A percentile compares a stretch with the other conserved stretches of the same genome.
These are phyloP conservation scores for Allacma fusca DNA, from an alignment of 2,888 invertebrate species.

Conservation along the genomic window DNA sequence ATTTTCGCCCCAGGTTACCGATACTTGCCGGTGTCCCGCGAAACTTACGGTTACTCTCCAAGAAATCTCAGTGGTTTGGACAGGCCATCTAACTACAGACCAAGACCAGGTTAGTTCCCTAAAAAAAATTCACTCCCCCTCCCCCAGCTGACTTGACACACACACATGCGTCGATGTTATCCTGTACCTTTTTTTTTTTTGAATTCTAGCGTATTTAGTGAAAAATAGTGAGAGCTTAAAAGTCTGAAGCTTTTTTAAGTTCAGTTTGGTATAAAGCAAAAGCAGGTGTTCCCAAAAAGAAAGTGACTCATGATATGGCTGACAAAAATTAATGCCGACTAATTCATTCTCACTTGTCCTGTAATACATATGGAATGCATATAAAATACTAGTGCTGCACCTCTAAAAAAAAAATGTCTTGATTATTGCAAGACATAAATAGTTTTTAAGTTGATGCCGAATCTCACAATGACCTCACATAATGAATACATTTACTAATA, in stretches of 20 bases:
- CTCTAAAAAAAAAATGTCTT: background rate
- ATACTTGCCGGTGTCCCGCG: constrained; percentile 86
- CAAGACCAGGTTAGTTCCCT: constrained; percentile 50
- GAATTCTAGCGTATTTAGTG: too few species aligned
- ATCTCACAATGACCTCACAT: too few species aligned
- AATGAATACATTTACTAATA: too few species aligned
- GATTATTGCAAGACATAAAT: too few species aligned
- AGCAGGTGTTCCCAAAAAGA: constrained; percentile 18
- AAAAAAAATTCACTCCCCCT: background rate
- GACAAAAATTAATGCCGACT: background rate
- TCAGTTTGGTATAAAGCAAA: constrained; percentile 30
- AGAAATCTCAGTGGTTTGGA: constrained; percentile 51
- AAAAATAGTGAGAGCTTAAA: too few species aligned
- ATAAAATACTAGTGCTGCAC: background rate
- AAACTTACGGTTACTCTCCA: constrained; percentile 88
- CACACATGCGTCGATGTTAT: too few species aligned
- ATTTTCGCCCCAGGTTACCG: constrained; percentile 88
- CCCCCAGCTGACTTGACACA: too few species aligned
- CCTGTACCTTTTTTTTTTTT: too few species aligned
- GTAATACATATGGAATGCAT: background rate
- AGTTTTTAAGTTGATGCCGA: too few species aligned
- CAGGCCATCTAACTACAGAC: constrained; percentile 49
- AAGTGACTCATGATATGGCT: constrained; percentile 4
- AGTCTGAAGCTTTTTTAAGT: constrained; percentile 14
- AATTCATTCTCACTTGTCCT: background rate